phyloP scores from a whole-genome alignment of 2,113 vertebrate species.

The Balaeniceps rex region DNA sequence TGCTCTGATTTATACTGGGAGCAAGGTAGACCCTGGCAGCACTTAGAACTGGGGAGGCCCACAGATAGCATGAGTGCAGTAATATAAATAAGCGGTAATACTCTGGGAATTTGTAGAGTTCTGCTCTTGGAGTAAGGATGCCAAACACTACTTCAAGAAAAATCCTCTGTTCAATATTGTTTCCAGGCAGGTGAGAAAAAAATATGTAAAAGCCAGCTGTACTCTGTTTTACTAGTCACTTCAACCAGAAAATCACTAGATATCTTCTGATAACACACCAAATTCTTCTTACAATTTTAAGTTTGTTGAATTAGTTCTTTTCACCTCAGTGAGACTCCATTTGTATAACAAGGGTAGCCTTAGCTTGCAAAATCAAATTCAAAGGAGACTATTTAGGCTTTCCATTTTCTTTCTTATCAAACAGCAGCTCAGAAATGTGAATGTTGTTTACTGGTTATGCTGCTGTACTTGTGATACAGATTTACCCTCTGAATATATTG shows the following conservation, averaged over 20 bases:
- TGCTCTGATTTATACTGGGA: slow-evolving; percentile 25
- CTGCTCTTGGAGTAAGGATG: not conserved
- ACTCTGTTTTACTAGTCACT: not conserved
- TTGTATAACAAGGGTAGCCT: not conserved
- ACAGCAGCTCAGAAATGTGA: not conserved
- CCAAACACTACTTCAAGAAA: not conserved
- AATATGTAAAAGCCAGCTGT: not conserved
- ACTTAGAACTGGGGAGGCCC: not conserved
- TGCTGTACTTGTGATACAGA: not conserved
- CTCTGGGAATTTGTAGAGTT: not conserved
- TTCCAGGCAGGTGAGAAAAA: not conserved
- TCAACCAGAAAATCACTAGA: not conserved
- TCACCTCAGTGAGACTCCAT: not conserved
- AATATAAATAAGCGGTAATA: not conserved
- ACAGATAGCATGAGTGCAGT: not conserved
- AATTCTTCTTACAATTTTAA: not conserved
- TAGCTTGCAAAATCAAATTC: not conserved
- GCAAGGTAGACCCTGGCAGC: not conserved
- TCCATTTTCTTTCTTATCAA: not conserved
- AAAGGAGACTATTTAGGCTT: not conserved
- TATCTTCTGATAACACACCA: not conserved
- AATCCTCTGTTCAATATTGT: not conserved
- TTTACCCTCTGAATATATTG: not conserved
- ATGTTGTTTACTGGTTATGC: not conserved
- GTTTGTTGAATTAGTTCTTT: not conserved